These are phyloP conservation scores for Premnoplex brunnescens DNA, from an alignment of 2,797 vertebrate genomes.

Conservation along the genomic window DNA sequence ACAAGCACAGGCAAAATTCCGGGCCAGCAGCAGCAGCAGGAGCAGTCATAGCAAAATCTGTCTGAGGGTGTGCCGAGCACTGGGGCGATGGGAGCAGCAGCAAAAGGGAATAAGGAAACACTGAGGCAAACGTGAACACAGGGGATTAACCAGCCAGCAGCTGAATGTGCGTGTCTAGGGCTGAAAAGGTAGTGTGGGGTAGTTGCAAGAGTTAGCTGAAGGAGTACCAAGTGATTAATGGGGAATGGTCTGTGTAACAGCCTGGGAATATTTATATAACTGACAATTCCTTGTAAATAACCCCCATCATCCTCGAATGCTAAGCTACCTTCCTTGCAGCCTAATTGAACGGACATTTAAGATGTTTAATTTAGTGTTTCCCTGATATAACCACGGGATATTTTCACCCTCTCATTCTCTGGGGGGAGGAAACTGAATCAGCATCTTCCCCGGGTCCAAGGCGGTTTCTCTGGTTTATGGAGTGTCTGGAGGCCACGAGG, in stretches of 20 bases:
- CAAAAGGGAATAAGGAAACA: conserved; percentile 19
- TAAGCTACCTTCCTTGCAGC: conserved; percentile 8
- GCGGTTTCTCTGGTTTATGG: neutral
- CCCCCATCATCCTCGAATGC: neutral
- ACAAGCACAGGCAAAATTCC: neutral
- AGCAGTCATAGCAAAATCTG: neutral
- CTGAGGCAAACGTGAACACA: neutral
- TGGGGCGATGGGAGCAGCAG: conserved; percentile 30
- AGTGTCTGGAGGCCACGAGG: neutral
- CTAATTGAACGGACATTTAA: neutral
- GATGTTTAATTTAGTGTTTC: conserved; percentile 35
- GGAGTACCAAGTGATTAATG: neutral
- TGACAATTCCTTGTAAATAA: conserved; percentile 19
- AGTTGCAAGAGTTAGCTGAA: neutral
- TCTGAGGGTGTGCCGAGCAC: conserved; percentile 18
- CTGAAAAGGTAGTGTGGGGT: accelerated
- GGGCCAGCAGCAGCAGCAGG: neutral
- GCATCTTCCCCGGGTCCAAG: conserved; percentile 1
- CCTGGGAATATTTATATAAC: conserved; percentile 18
- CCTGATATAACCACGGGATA: conserved; percentile 2
- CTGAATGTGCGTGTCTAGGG: neutral
- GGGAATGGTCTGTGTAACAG: neutral
- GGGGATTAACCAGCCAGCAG: neutral
- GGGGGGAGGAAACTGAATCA: conserved; percentile 37
- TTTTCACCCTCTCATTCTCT: neutral